Percentiles rank a stretch among this genome's conserved stretches.
phyloP scores from a whole-genome alignment of 2,888 invertebrate genomes.

The Lamellibrachia columna region DNA sequence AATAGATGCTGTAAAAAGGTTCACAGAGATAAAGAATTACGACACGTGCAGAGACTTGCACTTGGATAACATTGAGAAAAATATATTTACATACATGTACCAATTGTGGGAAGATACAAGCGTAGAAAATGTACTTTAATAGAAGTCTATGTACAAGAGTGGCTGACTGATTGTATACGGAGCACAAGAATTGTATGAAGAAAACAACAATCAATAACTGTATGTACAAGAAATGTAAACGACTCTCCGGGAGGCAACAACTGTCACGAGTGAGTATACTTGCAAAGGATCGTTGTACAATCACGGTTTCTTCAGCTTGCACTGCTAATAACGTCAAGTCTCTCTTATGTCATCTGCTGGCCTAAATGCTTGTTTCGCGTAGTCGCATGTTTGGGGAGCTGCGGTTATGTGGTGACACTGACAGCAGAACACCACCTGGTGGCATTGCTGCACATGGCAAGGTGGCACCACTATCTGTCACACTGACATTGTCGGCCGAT shows the following conservation, averaged over 20 bases:
- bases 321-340: neutral
- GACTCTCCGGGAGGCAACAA: neutral
- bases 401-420: constrained; percentile 19
- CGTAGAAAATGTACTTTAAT: neutral
- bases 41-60: neutral
- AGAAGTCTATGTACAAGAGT: neutral
- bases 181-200: neutral
- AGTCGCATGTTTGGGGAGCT: constrained; percentile 17
- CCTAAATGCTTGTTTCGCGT: constrained; percentile 25
- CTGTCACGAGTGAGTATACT: neutral
- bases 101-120: neutral
- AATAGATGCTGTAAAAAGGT: constrained; percentile 12
- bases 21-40: neutral
- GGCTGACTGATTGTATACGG: neutral
- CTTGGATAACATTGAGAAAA: neutral
- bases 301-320: neutral
- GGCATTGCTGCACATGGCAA: constrained; percentile 45
- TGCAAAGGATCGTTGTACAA: neutral
- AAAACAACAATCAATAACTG: constrained; percentile 7
- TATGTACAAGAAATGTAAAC: neutral
- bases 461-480: constrained; percentile 47
- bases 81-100: neutral
- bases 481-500: constrained; percentile 61
- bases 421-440: constrained; percentile 7
- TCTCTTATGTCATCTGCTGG: neutral